phyloP scores from a whole-genome alignment of 1,140 invertebrate species.

The Acromyrmex echinatior region DNA sequence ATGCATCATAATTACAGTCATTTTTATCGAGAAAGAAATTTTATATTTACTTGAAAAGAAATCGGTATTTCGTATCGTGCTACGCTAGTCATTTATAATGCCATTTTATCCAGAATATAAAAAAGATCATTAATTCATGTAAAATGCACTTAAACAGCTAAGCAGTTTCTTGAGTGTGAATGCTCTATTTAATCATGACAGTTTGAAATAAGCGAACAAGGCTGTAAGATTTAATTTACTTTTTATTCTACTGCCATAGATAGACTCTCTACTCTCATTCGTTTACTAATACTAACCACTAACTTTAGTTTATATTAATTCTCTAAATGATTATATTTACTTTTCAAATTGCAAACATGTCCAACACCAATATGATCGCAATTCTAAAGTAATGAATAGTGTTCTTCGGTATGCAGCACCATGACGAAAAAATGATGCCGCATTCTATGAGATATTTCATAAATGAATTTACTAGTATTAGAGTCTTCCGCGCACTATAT shows the following conservation, averaged over 20 bases:
- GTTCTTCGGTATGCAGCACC: slow-evolving; percentile 54
- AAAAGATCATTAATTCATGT: slow-evolving; percentile 64
- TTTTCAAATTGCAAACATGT: slow-evolving; percentile 43
- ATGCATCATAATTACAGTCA: slow-evolving; percentile 57
- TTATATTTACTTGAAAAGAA: slow-evolving; percentile 49
- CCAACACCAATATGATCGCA: slow-evolving; percentile 34
- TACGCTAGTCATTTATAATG: slow-evolving; percentile 74
- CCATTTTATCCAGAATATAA: slow-evolving; percentile 69
- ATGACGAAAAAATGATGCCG: slow-evolving; percentile 41
- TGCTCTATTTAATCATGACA: slow-evolving; percentile 60
- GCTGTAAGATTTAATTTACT: slow-evolving; percentile 73
- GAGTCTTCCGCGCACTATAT: slow-evolving; percentile 78
- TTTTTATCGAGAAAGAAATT: slow-evolving; percentile 35
- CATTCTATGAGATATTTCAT: slow-evolving; percentile 61
- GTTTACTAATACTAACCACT: slow-evolving; percentile 51
- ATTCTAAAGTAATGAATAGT: slow-evolving; percentile 52
- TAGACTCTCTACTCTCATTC: slow-evolving; percentile 63
- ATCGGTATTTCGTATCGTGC: slow-evolving; percentile 60
- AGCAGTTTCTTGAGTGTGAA: slow-evolving; percentile 52
- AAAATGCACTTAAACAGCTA: slow-evolving; percentile 59
- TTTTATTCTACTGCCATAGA: slow-evolving; percentile 80
- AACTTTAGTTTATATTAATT: slow-evolving; percentile 57
- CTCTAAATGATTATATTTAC: slow-evolving; percentile 27
- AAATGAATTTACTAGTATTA: slow-evolving; percentile 76
- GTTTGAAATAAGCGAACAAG: slow-evolving; percentile 60